These are phyloP conservation scores for Tupaia tana DNA, from an alignment of 2,113 vertebrate genomes.

Conservation along the genomic window DNA sequence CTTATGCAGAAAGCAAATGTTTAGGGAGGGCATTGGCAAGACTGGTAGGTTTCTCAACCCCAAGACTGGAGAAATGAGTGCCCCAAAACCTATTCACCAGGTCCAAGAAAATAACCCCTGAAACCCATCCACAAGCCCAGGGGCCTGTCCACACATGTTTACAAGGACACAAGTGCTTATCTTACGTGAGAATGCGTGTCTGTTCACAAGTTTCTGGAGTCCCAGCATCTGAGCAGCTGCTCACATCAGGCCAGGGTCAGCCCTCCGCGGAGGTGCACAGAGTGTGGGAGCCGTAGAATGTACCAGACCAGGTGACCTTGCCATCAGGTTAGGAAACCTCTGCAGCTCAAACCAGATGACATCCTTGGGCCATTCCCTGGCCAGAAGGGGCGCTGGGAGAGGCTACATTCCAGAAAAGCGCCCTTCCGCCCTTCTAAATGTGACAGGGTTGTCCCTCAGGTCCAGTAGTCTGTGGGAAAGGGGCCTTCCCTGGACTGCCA, in stretches of 20 bases:
- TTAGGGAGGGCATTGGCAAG: neutral
- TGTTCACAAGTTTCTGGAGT: neutral
- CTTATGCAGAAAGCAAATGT: neutral
- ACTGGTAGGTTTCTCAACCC: neutral
- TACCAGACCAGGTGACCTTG: neutral
- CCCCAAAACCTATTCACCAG: neutral
- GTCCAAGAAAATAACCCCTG: neutral
- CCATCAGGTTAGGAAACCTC: neutral
- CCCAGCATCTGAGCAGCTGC: neutral
- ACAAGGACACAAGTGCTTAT: neutral
- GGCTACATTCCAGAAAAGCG: neutral
- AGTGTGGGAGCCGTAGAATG: neutral
- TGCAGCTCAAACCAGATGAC: fast-evolving
- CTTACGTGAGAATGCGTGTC: fast-evolving
- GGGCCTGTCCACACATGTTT: neutral
- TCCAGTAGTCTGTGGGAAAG: neutral
- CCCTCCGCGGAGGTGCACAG: neutral
- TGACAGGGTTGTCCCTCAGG: too few relatives aligned
- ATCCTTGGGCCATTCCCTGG: neutral
- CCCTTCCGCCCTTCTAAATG: too few relatives aligned
- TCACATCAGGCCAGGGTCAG: neutral
- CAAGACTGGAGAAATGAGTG: neutral
- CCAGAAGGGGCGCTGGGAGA: neutral
- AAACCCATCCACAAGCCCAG: neutral
- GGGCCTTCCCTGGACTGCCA: neutral